Conservation (phyloP, 2,113 vertebrate species). For the Heliornis fulica region DNA sequence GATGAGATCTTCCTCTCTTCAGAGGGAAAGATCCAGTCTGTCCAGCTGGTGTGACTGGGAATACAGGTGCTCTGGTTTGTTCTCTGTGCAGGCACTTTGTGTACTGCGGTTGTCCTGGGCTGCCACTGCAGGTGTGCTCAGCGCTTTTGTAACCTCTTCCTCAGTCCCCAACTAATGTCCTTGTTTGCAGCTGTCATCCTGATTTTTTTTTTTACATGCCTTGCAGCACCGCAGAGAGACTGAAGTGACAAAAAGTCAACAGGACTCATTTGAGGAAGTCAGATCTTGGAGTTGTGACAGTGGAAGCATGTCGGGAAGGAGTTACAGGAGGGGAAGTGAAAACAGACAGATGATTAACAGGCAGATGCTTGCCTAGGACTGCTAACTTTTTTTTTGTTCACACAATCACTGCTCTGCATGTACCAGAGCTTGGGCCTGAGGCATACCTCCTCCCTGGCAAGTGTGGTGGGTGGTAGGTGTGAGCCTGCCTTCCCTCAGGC, state of each 20-base stretch:
- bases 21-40: not conserved
- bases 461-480: rapidly evolving
- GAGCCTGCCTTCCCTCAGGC: not conserved
- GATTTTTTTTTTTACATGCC: not conserved
- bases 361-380: not conserved
- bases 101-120: not conserved
- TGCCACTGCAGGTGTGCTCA: not conserved
- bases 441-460: not conserved
- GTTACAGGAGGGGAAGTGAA: constrained; percentile 18
- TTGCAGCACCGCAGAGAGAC: not conserved
- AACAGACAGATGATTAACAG: not conserved
- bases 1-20: not conserved
- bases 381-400: not conserved
- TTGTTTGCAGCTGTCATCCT: not conserved
- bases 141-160: not conserved
- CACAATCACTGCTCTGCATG: not conserved
- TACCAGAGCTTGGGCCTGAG: not conserved
- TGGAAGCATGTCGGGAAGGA: not conserved
- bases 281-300: not conserved
- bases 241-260: not conserved
- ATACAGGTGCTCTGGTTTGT: not conserved
- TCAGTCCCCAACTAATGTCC: rapidly evolving
- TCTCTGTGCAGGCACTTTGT: not conserved
- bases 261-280: not conserved
- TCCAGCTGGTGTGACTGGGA: not conserved